Percentiles rank a stretch among this genome's conserved stretches.
Evolutionary conservation across 1,140 invertebrate genomes (phyloP).

Genomic region (Pseudomyrmex pallidus): DNA sequence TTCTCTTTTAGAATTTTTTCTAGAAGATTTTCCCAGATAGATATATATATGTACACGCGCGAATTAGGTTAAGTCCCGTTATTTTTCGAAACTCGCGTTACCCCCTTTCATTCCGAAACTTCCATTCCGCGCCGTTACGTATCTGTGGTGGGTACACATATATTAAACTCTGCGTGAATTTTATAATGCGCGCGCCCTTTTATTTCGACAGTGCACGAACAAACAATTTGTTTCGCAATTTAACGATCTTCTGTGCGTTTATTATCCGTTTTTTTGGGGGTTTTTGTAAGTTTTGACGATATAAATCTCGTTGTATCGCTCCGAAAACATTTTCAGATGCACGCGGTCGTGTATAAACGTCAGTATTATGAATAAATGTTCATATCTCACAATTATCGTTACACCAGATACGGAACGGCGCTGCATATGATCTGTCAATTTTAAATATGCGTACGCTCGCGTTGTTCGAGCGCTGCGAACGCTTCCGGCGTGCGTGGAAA

Average conservation of each 20-base stretch:
- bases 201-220: not conserved
- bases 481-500: slow-evolving; percentile 43
- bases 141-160: too few species aligned
- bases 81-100: not conserved
- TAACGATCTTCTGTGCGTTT: not conserved
- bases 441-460: slow-evolving; percentile 42
- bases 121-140: not conserved
- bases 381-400: slow-evolving; percentile 34
- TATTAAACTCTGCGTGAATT: not conserved
- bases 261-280: not conserved
- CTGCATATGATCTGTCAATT: slow-evolving; percentile 35
- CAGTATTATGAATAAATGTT: slow-evolving; percentile 45
- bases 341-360: not conserved
- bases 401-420: not conserved
- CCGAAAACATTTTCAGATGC: slow-evolving; percentile 20
- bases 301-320: not conserved
- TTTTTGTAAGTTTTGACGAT: not conserved
- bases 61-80: too few species aligned
- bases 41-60: not conserved
- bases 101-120: not conserved
- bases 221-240: not conserved
- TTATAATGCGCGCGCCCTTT: not conserved
- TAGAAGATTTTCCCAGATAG: not conserved
- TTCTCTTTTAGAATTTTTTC: not conserved
- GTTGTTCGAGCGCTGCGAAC: slow-evolving; percentile 10